phyloP scores from a whole-genome alignment of 35 echinoderm and acorn worm genomes.

The Strongylocentrotus purpuratus region DNA sequence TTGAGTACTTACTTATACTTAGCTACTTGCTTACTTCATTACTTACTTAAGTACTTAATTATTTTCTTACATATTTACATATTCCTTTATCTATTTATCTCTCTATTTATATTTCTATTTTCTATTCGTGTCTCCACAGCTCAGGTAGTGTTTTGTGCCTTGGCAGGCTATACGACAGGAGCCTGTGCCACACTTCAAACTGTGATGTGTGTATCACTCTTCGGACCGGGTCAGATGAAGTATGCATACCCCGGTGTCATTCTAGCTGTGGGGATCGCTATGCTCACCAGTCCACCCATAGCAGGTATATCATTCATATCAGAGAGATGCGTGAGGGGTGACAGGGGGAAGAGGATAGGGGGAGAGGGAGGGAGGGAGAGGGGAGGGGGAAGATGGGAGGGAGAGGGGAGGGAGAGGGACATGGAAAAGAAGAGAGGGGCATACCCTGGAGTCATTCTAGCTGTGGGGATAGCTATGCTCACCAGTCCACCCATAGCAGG shows the following conservation, averaged over 20 bases:
- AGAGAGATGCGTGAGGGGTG: neutral
- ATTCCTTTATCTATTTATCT: too few relatives aligned
- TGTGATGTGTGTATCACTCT: constrained; percentile 18
- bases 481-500: constrained; percentile 27
- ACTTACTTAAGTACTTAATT: too few relatives aligned
- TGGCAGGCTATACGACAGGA: constrained; percentile 23
- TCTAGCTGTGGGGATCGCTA: constrained; percentile 6
- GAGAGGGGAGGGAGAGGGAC: too few relatives aligned
- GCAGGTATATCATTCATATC: neutral
- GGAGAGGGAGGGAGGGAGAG: neutral
- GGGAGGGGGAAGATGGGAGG: too few relatives aligned
- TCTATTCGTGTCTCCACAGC: neutral
- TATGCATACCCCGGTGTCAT: constrained; percentile 14
- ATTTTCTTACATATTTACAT: too few relatives aligned
- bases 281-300: constrained; percentile 23
- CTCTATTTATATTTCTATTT: too few relatives aligned
- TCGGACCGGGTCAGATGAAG: constrained; percentile 10
- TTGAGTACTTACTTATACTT: too few relatives aligned
- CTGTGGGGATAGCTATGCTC: constrained; percentile 17
- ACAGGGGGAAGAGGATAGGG: neutral
- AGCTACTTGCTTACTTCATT: too few relatives aligned
- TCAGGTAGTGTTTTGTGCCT: constrained; percentile 7
- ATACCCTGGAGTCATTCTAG: constrained; percentile 11
- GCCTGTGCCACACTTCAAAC: neutral
- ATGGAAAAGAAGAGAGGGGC: neutral